These are phyloP conservation scores for Noturus placidus DNA, from an alignment of 2,113 vertebrate species.

Conservation along the genomic window DNA sequence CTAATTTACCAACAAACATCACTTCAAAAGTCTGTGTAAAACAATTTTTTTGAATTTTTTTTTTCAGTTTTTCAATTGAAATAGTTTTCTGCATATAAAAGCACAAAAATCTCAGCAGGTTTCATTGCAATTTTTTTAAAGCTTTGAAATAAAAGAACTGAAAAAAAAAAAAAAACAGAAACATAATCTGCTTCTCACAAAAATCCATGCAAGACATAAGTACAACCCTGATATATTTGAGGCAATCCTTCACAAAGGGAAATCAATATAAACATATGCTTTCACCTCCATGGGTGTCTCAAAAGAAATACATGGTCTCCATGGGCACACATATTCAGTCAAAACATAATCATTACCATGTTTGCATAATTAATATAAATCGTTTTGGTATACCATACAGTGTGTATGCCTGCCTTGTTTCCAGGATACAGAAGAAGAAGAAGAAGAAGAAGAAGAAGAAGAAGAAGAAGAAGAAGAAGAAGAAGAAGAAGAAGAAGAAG, in stretches of 20 bases:
- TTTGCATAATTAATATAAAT: not conserved
- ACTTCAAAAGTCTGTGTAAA: too few species aligned
- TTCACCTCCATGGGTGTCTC: not conserved
- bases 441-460: too few species aligned
- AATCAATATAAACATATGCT: not conserved
- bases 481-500: not conserved
- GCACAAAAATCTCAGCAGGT: too few species aligned
- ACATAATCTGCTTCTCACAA: not conserved
- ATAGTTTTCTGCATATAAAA: too few species aligned
- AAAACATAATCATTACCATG: not conserved
- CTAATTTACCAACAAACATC: too few species aligned
- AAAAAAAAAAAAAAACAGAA: too few species aligned
- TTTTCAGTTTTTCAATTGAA: too few species aligned
- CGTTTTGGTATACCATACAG: not conserved
- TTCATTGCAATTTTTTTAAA: too few species aligned
- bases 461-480: too few species aligned
- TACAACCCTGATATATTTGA: not conserved
- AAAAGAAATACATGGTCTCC: not conserved
- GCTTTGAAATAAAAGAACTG: not conserved
- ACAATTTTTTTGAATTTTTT: too few species aligned
- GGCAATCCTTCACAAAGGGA: not conserved
- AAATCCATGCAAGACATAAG: not conserved
- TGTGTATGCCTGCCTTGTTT: not conserved
- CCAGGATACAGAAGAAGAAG: not conserved
- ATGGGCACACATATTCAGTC: not conserved